phyloP scores from a whole-genome alignment of 2,113 vertebrate genomes.

The Hippocampus guttulatus region DNA sequence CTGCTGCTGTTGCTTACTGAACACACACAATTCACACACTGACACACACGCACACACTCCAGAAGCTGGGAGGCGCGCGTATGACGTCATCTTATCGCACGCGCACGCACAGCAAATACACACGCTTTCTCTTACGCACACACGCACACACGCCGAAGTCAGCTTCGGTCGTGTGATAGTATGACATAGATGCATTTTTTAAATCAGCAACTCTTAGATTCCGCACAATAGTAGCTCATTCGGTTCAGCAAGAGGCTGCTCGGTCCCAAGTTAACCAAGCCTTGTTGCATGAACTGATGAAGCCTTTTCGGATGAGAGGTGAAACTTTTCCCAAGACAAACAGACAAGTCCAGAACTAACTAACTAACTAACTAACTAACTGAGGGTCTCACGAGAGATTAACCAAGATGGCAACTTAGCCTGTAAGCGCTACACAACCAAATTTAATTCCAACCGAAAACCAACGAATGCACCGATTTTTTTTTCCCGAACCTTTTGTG shows the following conservation, averaged over 20 bases:
- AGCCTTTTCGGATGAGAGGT: too few relatives aligned
- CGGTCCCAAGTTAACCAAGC: too few relatives aligned
- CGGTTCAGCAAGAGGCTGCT: not conserved
- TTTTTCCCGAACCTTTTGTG: too few relatives aligned
- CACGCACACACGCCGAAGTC: too few relatives aligned
- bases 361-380: not conserved
- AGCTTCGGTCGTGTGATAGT: too few relatives aligned
- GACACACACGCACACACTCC: not conserved
- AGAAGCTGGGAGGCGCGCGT: conserved; percentile 43
- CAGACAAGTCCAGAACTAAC: not conserved
- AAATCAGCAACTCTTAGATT: not conserved
- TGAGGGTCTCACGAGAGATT: too few relatives aligned
- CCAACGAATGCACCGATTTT: too few relatives aligned
- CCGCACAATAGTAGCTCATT: not conserved
- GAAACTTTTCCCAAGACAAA: too few relatives aligned
- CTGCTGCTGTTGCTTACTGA: conserved; percentile 52
- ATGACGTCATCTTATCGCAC: conserved; percentile 25
- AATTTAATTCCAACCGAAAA: too few relatives aligned
- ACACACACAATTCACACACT: not conserved
- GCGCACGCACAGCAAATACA: conserved; percentile 6
- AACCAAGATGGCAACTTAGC: too few relatives aligned
- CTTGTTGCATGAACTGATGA: not conserved
- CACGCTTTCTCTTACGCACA: conserved; percentile 13
- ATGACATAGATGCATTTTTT: too few relatives aligned
- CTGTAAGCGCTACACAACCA: too few relatives aligned